These are phyloP conservation scores for Acrocyrtus sp. DNA, from an alignment of 2,888 invertebrate genomes.

Conservation along the genomic window DNA sequence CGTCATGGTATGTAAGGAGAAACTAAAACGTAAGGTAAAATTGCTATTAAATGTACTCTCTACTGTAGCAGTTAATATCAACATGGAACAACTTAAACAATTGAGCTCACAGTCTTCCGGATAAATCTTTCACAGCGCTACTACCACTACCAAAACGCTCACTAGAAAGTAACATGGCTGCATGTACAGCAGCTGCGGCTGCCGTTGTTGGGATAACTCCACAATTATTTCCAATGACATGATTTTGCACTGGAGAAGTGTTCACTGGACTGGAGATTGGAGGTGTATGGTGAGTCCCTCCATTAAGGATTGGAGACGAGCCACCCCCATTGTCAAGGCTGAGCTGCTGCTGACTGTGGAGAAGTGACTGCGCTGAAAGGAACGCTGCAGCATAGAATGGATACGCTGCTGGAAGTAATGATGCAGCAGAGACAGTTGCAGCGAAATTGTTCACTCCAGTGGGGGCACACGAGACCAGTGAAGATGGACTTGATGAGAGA, in stretches of 20 bases:
- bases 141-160: constrained; percentile 23
- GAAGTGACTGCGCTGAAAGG: constrained; percentile 62
- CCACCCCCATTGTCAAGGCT: constrained; percentile 10
- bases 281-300: constrained; percentile 11
- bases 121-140: constrained; percentile 56
- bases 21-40: constrained; percentile 3
- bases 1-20: constrained; percentile 33
- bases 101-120: constrained; percentile 51
- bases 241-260: background rate
- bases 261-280: constrained; percentile 11
- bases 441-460: constrained; percentile 8
- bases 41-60: background rate
- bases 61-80: constrained; percentile 15
- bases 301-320: constrained; percentile 24
- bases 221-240: constrained; percentile 20
- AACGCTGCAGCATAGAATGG: constrained; percentile 63
- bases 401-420: constrained; percentile 57
- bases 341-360: constrained; percentile 55
- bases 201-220: constrained; percentile 38
- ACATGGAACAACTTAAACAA: constrained; percentile 3
- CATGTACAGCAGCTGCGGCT: constrained; percentile 34
- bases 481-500: constrained; percentile 2
- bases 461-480: constrained; percentile 31
- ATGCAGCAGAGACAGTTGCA: constrained; percentile 48
- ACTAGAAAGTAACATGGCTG: constrained; percentile 55